These are phyloP conservation scores for Ahaetulla prasina DNA, from an alignment of 2,113 vertebrate genomes.

Conservation along the genomic window DNA sequence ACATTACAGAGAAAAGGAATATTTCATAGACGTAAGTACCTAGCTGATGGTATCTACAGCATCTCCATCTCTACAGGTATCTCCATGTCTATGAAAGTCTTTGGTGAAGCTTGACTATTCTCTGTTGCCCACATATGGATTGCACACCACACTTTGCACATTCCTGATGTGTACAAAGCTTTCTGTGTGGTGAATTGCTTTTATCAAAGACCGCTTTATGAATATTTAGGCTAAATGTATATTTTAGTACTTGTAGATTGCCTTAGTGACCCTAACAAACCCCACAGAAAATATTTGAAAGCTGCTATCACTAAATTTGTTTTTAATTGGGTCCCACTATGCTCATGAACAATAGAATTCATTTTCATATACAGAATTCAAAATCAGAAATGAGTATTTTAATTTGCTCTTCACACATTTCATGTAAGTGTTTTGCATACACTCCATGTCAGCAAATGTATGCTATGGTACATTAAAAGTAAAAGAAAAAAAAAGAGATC, in stretches of 20 bases:
- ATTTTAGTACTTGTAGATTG: neutral
- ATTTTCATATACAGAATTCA: neutral
- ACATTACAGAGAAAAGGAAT: neutral
- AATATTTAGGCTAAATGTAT: neutral
- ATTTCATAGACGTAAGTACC: neutral
- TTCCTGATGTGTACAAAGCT: neutral
- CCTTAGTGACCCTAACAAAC: neutral
- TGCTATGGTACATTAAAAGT: neutral
- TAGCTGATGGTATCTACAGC: neutral
- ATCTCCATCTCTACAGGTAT: neutral
- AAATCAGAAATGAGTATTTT: neutral
- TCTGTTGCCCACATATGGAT: neutral
- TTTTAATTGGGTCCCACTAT: neutral
- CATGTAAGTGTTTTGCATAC: neutral
- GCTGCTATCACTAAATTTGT: neutral
- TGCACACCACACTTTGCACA: neutral
- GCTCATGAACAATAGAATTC: neutral
- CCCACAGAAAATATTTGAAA: neutral
- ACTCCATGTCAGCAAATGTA: neutral
- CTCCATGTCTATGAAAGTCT: neutral
- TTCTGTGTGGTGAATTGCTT: neutral
- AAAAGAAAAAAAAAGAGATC: neutral
- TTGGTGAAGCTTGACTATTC: neutral
- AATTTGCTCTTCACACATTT: neutral
- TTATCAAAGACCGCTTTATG: neutral